Evolutionary conservation across 2,888 invertebrate genomes (phyloP).

Genomic region (Plagiodera versicolora): DNA sequence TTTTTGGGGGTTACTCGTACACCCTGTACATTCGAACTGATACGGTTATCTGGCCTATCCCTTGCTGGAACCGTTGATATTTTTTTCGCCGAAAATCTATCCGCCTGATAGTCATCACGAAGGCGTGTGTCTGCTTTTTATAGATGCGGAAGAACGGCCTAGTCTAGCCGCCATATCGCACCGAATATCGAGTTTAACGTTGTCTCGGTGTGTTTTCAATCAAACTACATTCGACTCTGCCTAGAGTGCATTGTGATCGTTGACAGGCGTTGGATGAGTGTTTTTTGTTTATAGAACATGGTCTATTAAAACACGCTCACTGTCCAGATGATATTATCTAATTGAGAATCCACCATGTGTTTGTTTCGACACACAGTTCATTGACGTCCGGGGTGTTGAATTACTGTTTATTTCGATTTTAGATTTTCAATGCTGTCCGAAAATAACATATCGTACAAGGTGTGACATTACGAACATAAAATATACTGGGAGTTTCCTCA

Average conservation of each 20-base stretch:
- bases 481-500: background rate
- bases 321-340: background rate
- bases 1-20: no score
- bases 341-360: background rate
- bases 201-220: background rate
- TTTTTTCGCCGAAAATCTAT: conserved; percentile 2
- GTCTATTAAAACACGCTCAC: background rate
- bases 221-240: background rate
- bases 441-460: background rate
- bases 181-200: background rate
- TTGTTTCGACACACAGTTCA: no score
- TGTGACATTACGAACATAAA: background rate
- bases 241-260: background rate
- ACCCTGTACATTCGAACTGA: no score
- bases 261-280: background rate
- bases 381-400: no score
- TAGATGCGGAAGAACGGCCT: background rate
- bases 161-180: background rate
- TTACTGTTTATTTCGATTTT: no score
- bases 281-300: background rate
- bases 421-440: no score
- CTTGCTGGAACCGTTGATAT: background rate
- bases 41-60: background rate
- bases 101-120: conserved; percentile 9
- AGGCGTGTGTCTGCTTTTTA: conserved; percentile 12